A percentile compares a stretch with the other conserved stretches of the same genome.
These are phyloP conservation scores for Lophura nycthemera DNA, from an alignment of 2,113 vertebrate genomes.

Conservation along the genomic window DNA sequence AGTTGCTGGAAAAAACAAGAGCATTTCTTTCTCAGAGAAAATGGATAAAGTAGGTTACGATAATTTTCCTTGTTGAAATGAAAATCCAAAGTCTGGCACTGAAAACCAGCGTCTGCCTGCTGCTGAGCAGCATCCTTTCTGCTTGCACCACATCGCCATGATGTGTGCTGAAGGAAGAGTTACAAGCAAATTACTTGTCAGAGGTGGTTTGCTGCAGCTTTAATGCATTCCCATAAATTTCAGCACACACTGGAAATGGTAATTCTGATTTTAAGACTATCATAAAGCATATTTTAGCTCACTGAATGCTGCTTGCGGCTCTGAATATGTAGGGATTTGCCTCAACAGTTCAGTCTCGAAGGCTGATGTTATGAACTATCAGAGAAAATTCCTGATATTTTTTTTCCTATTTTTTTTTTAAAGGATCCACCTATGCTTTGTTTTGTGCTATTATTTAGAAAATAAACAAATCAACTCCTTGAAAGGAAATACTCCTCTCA, in stretches of 20 bases:
- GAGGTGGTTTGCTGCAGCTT: not conserved
- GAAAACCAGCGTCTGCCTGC: not conserved
- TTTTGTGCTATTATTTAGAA: not conserved
- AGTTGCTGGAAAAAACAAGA: not conserved
- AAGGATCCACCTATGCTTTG: not conserved
- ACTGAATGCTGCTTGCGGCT: not conserved
- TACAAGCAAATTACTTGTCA: not conserved
- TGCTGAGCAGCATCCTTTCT: not conserved
- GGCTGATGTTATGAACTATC: not conserved
- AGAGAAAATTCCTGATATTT: not conserved
- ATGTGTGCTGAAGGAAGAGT: not conserved
- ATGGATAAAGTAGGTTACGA: not conserved
- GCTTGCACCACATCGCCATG: not conserved
- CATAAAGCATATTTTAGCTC: conserved; percentile 9
- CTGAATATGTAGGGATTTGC: not conserved
- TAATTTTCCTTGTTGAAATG: not conserved
- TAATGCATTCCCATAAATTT: conserved; percentile 17
- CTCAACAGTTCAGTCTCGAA: not conserved
- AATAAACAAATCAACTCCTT: not conserved
- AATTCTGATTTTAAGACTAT: conserved; percentile 23
- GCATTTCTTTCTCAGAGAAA: not conserved
- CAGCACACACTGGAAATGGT: not conserved
- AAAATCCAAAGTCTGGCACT: not conserved
- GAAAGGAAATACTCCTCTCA: not conserved
- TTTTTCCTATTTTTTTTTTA: no score